A percentile compares a stretch with the other conserved stretches of the same genome.
phyloP scores from a whole-genome alignment of 2,113 vertebrate species.

The Ahaetulla prasina region DNA sequence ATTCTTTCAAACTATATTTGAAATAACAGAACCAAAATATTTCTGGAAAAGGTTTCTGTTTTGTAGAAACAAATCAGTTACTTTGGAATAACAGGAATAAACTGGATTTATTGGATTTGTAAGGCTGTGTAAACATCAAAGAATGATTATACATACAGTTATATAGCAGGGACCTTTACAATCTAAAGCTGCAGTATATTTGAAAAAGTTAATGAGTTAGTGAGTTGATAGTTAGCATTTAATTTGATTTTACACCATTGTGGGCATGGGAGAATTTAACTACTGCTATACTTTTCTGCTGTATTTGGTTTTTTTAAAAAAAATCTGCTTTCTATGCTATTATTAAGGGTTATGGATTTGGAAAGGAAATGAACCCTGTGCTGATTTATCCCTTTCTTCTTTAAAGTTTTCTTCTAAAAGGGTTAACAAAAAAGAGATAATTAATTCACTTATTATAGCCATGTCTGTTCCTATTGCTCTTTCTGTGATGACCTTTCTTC shows the following conservation, averaged over 20 bases:
- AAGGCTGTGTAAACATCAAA: background rate
- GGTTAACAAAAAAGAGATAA: background rate
- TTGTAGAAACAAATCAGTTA: background rate
- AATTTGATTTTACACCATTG: background rate
- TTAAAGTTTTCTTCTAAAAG: conserved; percentile 26
- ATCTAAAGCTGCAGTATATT: background rate
- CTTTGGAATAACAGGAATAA: conserved; percentile 16
- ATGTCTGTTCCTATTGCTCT: conserved; percentile 12
- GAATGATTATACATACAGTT: background rate
- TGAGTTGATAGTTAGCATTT: background rate
- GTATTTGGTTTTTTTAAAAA: background rate
- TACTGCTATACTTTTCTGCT: background rate
- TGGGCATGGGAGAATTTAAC: background rate
- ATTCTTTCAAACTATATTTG: background rate
- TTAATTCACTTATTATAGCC: background rate
- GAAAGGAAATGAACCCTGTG: background rate
- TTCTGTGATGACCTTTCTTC: conserved; percentile 1
- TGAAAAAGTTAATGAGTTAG: background rate
- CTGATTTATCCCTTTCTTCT: conserved; percentile 5
- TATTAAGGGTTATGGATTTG: background rate
- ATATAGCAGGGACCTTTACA: background rate
- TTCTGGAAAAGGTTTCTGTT: background rate
- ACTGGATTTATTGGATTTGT: background rate
- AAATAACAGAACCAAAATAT: background rate
- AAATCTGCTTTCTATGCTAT: background rate